A percentile compares a stretch with the other conserved stretches of the same genome.
Evolutionary conservation across 2,888 invertebrate species (phyloP).

Genomic region (Vandiemenella viatica): DNA sequence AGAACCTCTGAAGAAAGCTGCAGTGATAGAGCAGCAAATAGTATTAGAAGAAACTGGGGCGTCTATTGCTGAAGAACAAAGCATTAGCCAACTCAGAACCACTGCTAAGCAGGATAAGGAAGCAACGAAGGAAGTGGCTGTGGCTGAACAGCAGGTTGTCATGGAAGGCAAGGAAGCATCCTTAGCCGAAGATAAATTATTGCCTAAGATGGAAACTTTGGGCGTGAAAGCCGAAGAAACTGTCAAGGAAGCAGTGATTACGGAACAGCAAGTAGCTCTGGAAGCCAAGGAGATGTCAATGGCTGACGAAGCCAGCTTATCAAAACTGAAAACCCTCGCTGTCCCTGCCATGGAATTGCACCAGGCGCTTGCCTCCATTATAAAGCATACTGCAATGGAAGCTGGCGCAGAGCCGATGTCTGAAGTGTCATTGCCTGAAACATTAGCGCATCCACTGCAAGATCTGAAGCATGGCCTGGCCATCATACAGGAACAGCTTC

Average conservation of each 20-base stretch:
- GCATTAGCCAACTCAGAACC: too few relatives aligned
- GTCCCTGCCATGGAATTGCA: constrained; percentile 32
- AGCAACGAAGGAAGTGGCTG: not conserved
- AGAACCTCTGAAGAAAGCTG: not conserved
- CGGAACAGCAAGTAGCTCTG: constrained; percentile 19
- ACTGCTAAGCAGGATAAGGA: not conserved
- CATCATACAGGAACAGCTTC: not conserved
- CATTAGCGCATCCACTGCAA: constrained; percentile 3
- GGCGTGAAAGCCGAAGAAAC: not conserved
- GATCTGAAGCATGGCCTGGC: constrained; percentile 8
- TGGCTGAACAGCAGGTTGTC: not conserved
- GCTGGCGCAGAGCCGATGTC: constrained; percentile 24
- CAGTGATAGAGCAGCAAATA: constrained; percentile 1
- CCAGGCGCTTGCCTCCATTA: constrained; percentile 21
- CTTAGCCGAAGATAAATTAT: not conserved
- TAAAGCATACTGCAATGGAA: constrained; percentile 22
- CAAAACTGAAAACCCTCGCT: constrained; percentile 23
- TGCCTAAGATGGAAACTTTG: not conserved
- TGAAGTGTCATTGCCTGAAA: constrained; percentile 16
- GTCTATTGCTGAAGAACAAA: constrained; percentile 17
- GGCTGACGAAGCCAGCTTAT: constrained; percentile 23
- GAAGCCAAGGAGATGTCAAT: constrained; percentile 19
- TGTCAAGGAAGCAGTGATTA: not conserved
- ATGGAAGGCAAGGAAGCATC: not conserved
- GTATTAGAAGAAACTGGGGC: constrained; percentile 1